Base-by-base conservation (phyloP, 2,113 vertebrate genomes). In the Ptilorrhoa leucosticta region DNA sequence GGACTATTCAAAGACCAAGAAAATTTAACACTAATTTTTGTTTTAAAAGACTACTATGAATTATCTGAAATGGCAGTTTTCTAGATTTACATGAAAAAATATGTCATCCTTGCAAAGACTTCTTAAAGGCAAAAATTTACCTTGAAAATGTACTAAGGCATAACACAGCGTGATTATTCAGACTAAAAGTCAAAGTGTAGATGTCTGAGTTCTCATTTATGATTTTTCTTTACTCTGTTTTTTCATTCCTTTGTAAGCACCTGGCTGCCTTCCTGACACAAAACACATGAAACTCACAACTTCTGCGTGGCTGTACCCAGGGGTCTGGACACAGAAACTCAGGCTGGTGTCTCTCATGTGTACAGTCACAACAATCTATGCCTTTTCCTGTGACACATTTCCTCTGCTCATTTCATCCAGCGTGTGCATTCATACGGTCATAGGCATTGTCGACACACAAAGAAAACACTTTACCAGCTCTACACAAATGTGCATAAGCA, bases 371-470 rank as follows among this genome's bases (percentile, higher is more conserved):
- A 48, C 18, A 71, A 11, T 11, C 20, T 17, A 21, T 20, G 37
- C 2, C 9, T 68, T 15, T 53, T 80, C 37, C 42, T 39, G 23
- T 56, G 27, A 47, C 11, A 10, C 0, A 0, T 26, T 76, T 66
- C 13, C 20, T 47, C 56, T 57, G 15, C 5, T 66, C 16, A 33
- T 64, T 70, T 65, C 33, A 64, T 15, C 7, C 68, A 57, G 21
- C 28, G 57, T 10, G 2, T 18, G 23, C 9, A 17, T 70, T 75
- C 37, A 40, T 37, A 50, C 0, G 1, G 12, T n/a, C 19, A 54
- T 12, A 70, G 33, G 3, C 31, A 51, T 28, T 3, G 5, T 7
- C 0, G 0, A 47, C 20, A 37, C 13, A 28, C 2, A 15, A 66
- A 54, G 15, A 56, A 45, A n/a, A 12, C 18, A 19, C 17, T 75